These are phyloP conservation scores for Meganola albula DNA, from an alignment of 2,888 invertebrate species.

Conservation along the genomic window DNA sequence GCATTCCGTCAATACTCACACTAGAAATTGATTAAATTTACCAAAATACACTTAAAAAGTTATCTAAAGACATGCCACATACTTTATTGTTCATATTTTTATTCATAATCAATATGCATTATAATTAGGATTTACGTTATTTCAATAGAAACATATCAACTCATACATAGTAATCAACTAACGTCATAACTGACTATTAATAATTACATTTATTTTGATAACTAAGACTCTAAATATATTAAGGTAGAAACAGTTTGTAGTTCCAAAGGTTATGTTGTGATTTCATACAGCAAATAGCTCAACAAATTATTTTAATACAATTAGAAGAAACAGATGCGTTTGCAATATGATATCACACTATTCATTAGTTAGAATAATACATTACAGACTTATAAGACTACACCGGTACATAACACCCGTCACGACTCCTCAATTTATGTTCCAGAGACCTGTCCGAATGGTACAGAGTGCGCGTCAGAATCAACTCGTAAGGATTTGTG, in stretches of 20 bases:
- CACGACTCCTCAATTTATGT: conserved; percentile 73
- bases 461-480: conserved; percentile 91
- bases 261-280: conserved; percentile 30
- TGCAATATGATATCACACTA: conserved; percentile 26
- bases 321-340: too few species aligned
- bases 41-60: conserved; percentile 44
- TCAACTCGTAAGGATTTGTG: conserved; percentile 87
- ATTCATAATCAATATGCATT: conserved; percentile 18
- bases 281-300: conserved; percentile 20
- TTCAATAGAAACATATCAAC: conserved; percentile 30
- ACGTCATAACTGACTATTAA: conserved; percentile 30
- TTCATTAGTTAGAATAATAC: too few species aligned
- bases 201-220: conserved; percentile 24
- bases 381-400: conserved; percentile 31
- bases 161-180: conserved; percentile 34
- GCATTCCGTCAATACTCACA: conserved; percentile 73
- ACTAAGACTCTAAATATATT: conserved; percentile 30
- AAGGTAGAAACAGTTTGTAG: too few species aligned
- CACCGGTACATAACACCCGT: conserved; percentile 53
- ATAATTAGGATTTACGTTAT: conserved; percentile 26
- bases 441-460: conserved; percentile 85
- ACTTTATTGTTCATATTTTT: conserved; percentile 9
- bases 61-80: conserved; percentile 18
- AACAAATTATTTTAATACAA: too few species aligned
- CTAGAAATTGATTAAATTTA: conserved; percentile 28